Conservation (phyloP, 2,888 invertebrate genomes). For the Hydriomena furcata region DNA sequence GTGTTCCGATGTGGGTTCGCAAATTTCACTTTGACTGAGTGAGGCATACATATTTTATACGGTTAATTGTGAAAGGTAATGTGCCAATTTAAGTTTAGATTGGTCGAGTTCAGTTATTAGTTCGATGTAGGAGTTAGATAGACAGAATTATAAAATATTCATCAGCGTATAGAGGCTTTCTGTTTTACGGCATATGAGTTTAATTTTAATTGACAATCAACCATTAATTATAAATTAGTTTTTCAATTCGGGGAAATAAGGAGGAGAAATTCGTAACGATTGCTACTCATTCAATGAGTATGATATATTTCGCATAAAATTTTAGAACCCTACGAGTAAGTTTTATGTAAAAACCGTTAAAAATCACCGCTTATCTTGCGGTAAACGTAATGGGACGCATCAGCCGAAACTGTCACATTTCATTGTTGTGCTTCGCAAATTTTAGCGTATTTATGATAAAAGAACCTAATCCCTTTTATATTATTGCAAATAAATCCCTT, state of each 20-base stretch:
- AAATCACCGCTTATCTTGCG: conserved; percentile 14
- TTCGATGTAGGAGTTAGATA: conserved; percentile 63
- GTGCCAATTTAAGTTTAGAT: conserved; percentile 64
- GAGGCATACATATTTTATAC: conserved; percentile 61
- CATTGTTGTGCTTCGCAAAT: conserved; percentile 41
- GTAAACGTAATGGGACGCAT: conserved; percentile 25
- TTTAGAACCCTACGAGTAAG: no score
- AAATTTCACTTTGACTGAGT: conserved; percentile 56
- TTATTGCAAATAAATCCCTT: conserved; percentile 72
- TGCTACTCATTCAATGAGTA: not conserved
- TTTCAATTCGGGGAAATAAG: conserved; percentile 25
- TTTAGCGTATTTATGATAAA: conserved; percentile 57
- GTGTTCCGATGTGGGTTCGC: conserved; percentile 58
- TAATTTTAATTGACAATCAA: conserved; percentile 62
- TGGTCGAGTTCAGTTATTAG: conserved; percentile 65
- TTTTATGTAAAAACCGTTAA: conserved; percentile 15
- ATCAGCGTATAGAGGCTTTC: conserved; percentile 56
- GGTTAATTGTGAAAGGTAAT: conserved; percentile 65
- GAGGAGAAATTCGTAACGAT: not conserved
- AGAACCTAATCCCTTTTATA: conserved; percentile 70
- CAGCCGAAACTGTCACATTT: conserved; percentile 30
- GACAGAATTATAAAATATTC: conserved; percentile 66
- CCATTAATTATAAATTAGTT: conserved; percentile 51
- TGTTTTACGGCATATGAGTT: conserved; percentile 60
- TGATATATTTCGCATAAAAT: no score